Evolutionary conservation across 2,797 vertebrate species (phyloP), one percentile per base, ranked within the genome.

Genomic region (Huso huso): DNA sequence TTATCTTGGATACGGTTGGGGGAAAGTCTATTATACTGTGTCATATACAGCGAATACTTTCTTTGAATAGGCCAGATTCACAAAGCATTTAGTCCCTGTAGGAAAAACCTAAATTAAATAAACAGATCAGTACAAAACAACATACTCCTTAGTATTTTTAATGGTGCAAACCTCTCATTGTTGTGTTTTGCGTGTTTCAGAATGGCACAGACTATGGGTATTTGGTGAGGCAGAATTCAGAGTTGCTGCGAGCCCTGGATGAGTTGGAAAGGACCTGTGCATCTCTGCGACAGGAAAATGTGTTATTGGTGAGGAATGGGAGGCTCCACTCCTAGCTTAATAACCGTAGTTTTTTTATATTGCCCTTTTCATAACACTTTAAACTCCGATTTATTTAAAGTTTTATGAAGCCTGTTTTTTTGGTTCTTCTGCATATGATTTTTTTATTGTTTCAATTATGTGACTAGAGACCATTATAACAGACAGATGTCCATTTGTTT

Each of bases 221-320:
- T 61, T 86, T 94, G 37, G 82, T 92, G 74, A 92, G 80, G 68
- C 93, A 95, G 87, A 94, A 95, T 79, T 86, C 86, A 0, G 93
- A 95, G 77, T 89, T 99, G 64, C 79, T 96, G 73, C 90, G 85
- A 10, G 89, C 90, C 0, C 82, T 99, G 55, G 91, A 92, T 67
- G 93, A 93, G 70, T 84, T 96, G 85, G 92, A 81, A 81, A 94
- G 90, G 71, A 94, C 88, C 51, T 98, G 95, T 76, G 80, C 85
- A 69, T 81, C 84, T 55, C 91, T 99, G 71, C 91, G 86, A 68
- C 92, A 96, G 71, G 97, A 99, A 81, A 99, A 99, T 79, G 85
- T 83, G 78, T 82, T 95, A 76, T 87, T 99, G 94, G 97, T 99
- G 81, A 91, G 92, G 68, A 37, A 37, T 37, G 23, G 23, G 23